These are phyloP conservation scores for Ophioninae sp. DNA, from an alignment of 2,888 invertebrate genomes.

Conservation along the genomic window DNA sequence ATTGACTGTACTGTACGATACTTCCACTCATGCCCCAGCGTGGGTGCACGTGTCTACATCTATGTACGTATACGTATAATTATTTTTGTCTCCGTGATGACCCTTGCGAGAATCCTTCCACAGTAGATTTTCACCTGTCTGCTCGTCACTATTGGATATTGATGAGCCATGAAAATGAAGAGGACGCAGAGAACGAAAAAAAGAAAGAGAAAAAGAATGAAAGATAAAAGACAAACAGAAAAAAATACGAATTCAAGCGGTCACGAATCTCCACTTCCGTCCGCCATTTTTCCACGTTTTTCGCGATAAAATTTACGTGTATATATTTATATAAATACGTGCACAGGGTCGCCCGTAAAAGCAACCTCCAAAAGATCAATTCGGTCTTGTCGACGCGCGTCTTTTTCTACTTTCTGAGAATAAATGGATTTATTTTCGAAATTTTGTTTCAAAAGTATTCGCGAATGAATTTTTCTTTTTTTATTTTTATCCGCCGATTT, in stretches of 20 bases:
- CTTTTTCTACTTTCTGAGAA: neutral
- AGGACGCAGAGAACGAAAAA: neutral
- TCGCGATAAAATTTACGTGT: neutral
- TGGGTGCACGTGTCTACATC: neutral
- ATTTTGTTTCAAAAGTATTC: no score
- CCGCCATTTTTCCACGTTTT: slow-evolving; percentile 17
- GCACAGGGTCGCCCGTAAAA: neutral
- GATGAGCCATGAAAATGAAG: slow-evolving; percentile 14
- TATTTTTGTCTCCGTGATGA: neutral
- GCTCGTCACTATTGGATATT: slow-evolving; percentile 47
- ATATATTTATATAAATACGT: neutral
- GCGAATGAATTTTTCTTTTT: neutral
- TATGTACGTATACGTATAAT: slow-evolving; percentile 4
- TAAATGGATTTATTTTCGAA: neutral
- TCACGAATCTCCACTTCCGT: slow-evolving; percentile 41
- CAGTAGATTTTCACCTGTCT: slow-evolving; percentile 20
- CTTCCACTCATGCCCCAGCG: neutral
- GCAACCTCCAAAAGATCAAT: no score
- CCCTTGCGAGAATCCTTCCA: slow-evolving; percentile 8
- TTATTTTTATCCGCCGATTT: neutral
- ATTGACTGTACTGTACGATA: neutral
- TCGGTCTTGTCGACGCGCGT: no score
- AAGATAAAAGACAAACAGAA: neutral
- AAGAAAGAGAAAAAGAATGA: slow-evolving; percentile 13
- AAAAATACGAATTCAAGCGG: slow-evolving; percentile 33